Base-by-base conservation (phyloP, 2,113 vertebrate species). In the Halichoeres trimaculatus region DNA sequence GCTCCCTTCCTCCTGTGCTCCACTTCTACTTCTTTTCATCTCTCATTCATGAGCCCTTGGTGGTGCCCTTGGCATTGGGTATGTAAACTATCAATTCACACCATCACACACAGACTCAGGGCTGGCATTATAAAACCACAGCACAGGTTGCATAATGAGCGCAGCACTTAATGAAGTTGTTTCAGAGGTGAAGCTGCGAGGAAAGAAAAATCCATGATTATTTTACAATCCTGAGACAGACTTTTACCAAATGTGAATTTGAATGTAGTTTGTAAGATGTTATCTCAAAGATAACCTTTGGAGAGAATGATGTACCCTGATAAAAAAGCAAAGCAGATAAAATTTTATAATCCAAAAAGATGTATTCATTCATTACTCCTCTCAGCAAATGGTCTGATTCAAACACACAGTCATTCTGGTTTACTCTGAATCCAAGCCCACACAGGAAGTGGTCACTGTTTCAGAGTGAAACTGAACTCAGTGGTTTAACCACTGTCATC, bases 31-130 rank as follows among this genome's bases (percentile, higher is more conserved):
- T 79, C 86, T 86, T 91, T 91, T 90, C 84, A 93, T 92, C 86
- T 91, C 84, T 85, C 88, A 90, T 92, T 90, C 85, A 92, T 90
- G 90, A 93, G 90, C 84, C 90, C 88, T 92, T 90, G 87, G 85
- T 90, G 74, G 71, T 90, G 89, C 88, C 90, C 90, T 90, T 92
- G 90, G 89, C 90, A 88, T 83, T 85, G 87, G 79, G 67, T 88
- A 87, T 83, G 84, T 89, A 91, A 86, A 91, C 90, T 88, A 90
- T 90, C 84, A 85, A 76, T 90, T 90, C 45, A 85, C 82, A 86
- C 48, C 86, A 82, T 81, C 83, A 80, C 80, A 84, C 70, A 78
- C 66, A 67, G 57, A 85, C 66, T 84, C 60, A 65, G 76, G 70
- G 82, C 61, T 88, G 81, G 81, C 74, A 84, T 89, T 80, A 86